phyloP scores from a whole-genome alignment of 2,797 vertebrate genomes.

The Danio tinwini region DNA sequence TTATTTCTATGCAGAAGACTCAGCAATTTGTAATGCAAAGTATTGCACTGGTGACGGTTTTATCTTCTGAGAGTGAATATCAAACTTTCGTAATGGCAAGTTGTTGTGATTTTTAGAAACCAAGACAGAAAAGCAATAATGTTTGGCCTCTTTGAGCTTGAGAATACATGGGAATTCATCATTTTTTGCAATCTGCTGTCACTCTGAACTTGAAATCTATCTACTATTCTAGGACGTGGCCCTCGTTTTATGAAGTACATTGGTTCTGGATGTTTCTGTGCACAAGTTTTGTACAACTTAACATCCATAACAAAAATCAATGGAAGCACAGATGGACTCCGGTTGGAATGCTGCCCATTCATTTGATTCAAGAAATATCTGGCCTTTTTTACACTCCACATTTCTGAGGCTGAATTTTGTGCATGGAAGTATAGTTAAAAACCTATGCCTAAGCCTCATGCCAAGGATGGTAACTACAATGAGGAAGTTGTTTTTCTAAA shows the following conservation, averaged over 20 bases:
- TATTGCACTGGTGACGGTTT: too few species aligned
- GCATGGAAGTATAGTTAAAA: not conserved
- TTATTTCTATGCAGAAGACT: not conserved
- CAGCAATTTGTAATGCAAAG: not conserved
- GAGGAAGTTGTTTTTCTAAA: too few species aligned
- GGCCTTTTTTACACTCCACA: not conserved
- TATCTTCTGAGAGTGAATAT: too few species aligned
- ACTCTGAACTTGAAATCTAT: slow-evolving; percentile 1
- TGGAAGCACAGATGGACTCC: not conserved
- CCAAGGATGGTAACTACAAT: too few species aligned
- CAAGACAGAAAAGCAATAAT: not conserved
- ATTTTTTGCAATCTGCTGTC: not conserved
- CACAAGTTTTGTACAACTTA: not conserved
- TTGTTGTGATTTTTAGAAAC: not conserved
- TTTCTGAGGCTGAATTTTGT: slow-evolving; percentile 5
- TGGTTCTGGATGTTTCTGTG: slow-evolving; percentile 7
- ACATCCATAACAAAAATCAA: slow-evolving; percentile 10
- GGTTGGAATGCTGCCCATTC: not conserved
- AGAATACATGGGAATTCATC: not conserved
- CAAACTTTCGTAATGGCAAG: too few species aligned
- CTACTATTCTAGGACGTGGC: not conserved
- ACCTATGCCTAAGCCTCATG: too few species aligned
- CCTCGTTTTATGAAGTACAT: not conserved
- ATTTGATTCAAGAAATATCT: not conserved
- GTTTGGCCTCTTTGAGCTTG: not conserved